Evolutionary conservation across 2,797 vertebrate genomes (phyloP).

Genomic region (Rhinella marina): DNA sequence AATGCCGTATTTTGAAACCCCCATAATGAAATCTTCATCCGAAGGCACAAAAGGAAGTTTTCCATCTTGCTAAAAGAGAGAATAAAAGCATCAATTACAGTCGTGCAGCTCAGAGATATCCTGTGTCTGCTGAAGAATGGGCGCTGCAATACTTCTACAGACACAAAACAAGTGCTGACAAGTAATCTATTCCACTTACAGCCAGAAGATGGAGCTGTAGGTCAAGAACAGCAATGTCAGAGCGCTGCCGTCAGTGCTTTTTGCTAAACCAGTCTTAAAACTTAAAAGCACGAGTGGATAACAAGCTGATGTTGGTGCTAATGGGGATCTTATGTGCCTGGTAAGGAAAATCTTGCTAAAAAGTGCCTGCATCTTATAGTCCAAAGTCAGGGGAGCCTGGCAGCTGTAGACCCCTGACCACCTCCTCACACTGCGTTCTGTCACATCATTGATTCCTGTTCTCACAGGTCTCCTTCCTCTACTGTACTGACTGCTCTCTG

Average conservation of each 20-base stretch:
- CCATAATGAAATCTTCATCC: constrained; percentile 94
- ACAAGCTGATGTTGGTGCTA: background rate
- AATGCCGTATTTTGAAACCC: constrained; percentile 94
- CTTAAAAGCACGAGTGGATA: background rate
- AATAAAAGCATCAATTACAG: constrained; percentile 21
- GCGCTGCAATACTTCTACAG: no score
- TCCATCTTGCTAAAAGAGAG: constrained; percentile 89
- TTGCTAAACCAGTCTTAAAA: background rate
- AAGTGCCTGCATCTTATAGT: no score
- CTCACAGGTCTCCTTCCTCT: no score
- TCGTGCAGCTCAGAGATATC: background rate
- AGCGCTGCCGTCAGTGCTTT: background rate
- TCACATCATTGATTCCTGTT: no score
- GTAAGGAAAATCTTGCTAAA: no score
- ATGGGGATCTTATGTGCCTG: background rate
- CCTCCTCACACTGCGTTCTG: no score
- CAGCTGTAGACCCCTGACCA: no score
- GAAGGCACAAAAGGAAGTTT: constrained; percentile 93
- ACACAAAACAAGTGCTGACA: no score
- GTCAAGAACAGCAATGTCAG: background rate
- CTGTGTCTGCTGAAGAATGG: background rate
- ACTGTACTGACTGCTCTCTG: no score
- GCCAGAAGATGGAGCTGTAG: background rate
- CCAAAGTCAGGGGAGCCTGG: no score
- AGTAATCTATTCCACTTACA: no score